These are phyloP conservation scores for Nomada hirtipes DNA, from an alignment of 2,888 invertebrate genomes.

Conservation along the genomic window DNA sequence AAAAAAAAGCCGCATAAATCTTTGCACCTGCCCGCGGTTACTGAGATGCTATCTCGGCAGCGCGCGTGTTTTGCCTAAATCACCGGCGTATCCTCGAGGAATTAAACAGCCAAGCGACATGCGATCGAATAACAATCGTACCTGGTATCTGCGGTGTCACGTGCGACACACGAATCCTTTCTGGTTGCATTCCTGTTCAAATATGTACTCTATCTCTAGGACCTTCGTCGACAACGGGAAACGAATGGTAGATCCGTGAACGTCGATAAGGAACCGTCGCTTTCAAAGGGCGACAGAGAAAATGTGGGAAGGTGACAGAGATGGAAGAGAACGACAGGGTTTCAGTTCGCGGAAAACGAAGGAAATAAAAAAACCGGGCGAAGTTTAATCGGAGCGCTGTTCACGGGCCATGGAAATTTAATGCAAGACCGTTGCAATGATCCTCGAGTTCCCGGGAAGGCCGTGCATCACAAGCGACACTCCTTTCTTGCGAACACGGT, in stretches of 20 bases:
- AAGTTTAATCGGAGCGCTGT: conserved; percentile 8
- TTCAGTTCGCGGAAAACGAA: conserved; percentile 19
- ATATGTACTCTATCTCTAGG: conserved; percentile 1
- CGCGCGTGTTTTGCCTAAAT: conserved; percentile 2
- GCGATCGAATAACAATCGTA: conserved; percentile 11
- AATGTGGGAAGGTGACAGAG: conserved; percentile 6
- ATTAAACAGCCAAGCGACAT: background rate
- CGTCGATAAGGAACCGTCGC: conserved; percentile 39
- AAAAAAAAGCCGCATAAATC: background rate
- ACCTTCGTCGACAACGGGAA: conserved; percentile 40
- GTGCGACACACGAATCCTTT: conserved; percentile 11
- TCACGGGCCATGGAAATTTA: conserved; percentile 33
- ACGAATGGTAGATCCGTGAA: conserved; percentile 47
- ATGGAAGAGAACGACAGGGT: background rate
- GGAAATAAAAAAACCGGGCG: background rate
- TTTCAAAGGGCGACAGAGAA: conserved; percentile 21
- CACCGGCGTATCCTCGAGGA: background rate
- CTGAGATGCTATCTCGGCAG: background rate
- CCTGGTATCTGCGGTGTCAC: background rate
- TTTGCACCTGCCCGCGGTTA: background rate
- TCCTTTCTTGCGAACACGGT: conserved; percentile 29
- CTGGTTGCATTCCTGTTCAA: conserved; percentile 25
- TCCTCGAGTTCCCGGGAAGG: conserved; percentile 1
- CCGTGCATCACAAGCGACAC: background rate
- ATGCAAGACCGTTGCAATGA: conserved; percentile 21